Percentiles rank a stretch among this genome's conserved stretches.
phyloP scores from a whole-genome alignment of 2,113 vertebrate species.

The Percopsis transmontana region DNA sequence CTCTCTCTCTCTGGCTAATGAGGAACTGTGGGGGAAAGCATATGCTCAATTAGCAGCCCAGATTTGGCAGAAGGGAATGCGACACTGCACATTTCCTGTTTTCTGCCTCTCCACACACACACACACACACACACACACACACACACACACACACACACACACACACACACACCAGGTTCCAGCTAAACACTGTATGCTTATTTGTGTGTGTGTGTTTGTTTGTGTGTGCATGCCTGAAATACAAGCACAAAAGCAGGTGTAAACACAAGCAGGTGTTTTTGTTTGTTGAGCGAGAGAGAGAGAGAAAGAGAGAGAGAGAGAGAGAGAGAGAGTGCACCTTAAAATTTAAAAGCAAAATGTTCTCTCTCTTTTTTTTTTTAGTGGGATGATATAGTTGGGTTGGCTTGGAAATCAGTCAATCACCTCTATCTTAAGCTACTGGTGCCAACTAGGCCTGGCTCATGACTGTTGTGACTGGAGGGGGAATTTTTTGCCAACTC shows the following conservation, averaged over 20 bases:
- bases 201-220: background rate
- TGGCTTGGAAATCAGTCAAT: no score
- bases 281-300: background rate
- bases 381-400: no score
- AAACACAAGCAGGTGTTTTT: no score
- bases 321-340: background rate
- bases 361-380: no score
- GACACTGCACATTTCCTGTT: conserved; percentile 47
- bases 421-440: no score
- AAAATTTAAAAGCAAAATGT: no score
- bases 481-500: no score
- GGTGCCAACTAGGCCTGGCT: no score
- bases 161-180: background rate
- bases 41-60: conserved; percentile 54
- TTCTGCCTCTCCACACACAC: conserved; percentile 4
- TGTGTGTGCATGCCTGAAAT: background rate
- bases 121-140: background rate
- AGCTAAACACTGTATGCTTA: background rate
- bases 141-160: background rate
- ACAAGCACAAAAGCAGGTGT: no score
- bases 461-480: no score
- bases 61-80: conserved; percentile 42
- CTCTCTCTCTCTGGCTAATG: conserved; percentile 29
- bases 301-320: background rate
- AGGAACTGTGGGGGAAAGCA: conserved; percentile 46